Percentiles rank a stretch among this genome's conserved stretches.
These are phyloP conservation scores for Octodon degus DNA, from an alignment of 2,113 vertebrate species.

Conservation along the genomic window DNA sequence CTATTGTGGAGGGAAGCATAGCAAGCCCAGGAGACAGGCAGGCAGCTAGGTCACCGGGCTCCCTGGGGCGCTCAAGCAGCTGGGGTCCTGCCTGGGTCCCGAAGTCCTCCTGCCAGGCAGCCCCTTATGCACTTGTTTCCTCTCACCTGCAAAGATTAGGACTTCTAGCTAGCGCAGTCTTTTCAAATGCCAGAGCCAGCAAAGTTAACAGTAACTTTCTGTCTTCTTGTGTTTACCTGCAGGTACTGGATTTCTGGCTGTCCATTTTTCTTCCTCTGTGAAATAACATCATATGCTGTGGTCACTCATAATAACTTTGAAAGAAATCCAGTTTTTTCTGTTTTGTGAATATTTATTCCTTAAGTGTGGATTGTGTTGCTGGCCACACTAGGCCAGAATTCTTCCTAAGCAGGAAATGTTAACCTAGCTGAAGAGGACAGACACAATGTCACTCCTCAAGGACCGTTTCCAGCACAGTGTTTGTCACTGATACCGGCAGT, in stretches of 20 bases:
- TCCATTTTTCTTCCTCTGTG: neutral
- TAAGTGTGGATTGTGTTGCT: neutral
- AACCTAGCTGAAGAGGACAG: neutral
- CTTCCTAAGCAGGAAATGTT: neutral
- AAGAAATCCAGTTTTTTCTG: slow-evolving; percentile 22
- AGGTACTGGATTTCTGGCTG: neutral
- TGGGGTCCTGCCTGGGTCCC: neutral
- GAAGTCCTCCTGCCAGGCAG: neutral
- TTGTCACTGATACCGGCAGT: neutral
- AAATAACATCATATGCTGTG: neutral
- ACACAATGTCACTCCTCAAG: neutral
- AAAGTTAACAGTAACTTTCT: neutral
- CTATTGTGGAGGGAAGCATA: neutral
- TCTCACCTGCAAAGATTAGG: neutral
- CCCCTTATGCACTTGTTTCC: neutral
- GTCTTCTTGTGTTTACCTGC: neutral
- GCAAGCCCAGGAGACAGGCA: neutral
- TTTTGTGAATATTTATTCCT: slow-evolving; percentile 27
- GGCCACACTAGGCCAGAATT: neutral
- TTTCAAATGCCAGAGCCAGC: neutral
- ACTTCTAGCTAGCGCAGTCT: neutral
- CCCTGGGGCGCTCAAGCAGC: neutral
- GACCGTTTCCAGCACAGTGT: neutral
- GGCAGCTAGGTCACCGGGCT: neutral
- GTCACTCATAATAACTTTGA: neutral